A percentile compares a stretch with the other conserved stretches of the same genome.
Evolutionary conservation across 92 coral and sea anemone genomes (phyloP).

Genomic region (Epizoanthus stellaris): DNA sequence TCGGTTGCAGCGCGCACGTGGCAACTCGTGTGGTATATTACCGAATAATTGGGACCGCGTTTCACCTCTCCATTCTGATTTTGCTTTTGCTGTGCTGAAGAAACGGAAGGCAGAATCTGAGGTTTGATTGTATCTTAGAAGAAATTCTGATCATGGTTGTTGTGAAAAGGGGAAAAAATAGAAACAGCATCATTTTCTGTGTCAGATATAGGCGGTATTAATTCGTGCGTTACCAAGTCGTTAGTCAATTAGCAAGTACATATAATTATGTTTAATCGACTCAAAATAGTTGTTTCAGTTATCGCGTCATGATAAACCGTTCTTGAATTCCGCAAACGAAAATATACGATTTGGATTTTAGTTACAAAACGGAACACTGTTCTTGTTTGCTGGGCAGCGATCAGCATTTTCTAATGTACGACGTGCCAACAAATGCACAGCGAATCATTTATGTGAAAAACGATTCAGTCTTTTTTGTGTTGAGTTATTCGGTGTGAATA

Average conservation of each 20-base stretch:
- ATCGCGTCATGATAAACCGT: background rate
- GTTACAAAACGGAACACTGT: background rate
- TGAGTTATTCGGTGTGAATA: constrained; percentile 21
- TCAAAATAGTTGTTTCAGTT: background rate
- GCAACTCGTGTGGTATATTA: no score
- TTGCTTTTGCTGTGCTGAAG: constrained; percentile 12
- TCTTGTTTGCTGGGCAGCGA: background rate
- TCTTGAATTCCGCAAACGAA: background rate
- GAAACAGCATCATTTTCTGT: no score
- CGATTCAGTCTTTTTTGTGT: background rate
- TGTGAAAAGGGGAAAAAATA: no score
- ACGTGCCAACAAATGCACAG: constrained; percentile 25
- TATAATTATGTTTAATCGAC: background rate
- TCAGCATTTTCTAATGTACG: background rate
- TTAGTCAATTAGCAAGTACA: background rate
- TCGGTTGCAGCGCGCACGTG: no score
- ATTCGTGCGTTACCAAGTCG: no score
- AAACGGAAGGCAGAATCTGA: background rate
- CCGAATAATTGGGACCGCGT: background rate
- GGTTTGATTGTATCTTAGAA: background rate
- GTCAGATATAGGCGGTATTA: no score
- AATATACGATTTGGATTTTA: constrained; percentile 4
- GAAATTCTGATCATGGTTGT: no score
- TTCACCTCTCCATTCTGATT: background rate
- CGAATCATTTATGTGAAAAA: constrained; percentile 12